Base-by-base conservation (phyloP, 2,797 vertebrate species). In the Gadopsis bispinosus region DNA sequence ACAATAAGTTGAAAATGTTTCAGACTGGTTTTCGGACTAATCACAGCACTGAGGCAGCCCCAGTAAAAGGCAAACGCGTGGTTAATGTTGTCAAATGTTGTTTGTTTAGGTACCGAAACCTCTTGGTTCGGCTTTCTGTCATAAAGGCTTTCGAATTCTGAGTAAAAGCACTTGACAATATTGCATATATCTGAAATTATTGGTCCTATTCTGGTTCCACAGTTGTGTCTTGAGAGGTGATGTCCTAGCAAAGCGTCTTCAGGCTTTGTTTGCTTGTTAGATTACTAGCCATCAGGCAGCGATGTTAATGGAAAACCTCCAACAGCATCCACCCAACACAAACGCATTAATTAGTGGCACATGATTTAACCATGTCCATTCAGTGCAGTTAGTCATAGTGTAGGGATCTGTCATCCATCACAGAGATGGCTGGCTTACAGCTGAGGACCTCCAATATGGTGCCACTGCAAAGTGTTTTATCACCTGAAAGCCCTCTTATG, bases 401-500 rank as follows among this genome's bases (percentile, higher is more conserved):
- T 10, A 48, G 14, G 22, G 22, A 63, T 4, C 58, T 35, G 62
- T 45, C 64, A 85, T 89, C 81, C 67, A 75, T 87, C 78, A 73
- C 58, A 58, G 77, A 45, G 73, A 39, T 22, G 45, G 33, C 72
- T 43, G 62, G 29, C 50, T 81, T 39, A 45, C 73, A 82, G 47
- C 65, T 16, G 56, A 80, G 39, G 79, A 64, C 71, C 76, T 77
- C 65, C 76, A 76, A 66, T 45, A 73, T 58, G 43, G 56, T 7
- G 14, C n/a, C 55, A 66, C 82, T 78, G 61, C 81, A 83, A 81
- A 87, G 69, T 60, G 48, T 63, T 33, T 33, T 71, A 77, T 83
- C 79, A 84, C 72, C 84, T 78, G 35, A 80, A 73, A 88, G 75
- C 66, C 68, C 63, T 73, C 54, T 56, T 43, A 65, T 73, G 70